Percentiles rank a stretch among this genome's conserved stretches.
These are phyloP conservation scores for Lasius platythorax DNA, from an alignment of 2,888 invertebrate species.

Conservation along the genomic window DNA sequence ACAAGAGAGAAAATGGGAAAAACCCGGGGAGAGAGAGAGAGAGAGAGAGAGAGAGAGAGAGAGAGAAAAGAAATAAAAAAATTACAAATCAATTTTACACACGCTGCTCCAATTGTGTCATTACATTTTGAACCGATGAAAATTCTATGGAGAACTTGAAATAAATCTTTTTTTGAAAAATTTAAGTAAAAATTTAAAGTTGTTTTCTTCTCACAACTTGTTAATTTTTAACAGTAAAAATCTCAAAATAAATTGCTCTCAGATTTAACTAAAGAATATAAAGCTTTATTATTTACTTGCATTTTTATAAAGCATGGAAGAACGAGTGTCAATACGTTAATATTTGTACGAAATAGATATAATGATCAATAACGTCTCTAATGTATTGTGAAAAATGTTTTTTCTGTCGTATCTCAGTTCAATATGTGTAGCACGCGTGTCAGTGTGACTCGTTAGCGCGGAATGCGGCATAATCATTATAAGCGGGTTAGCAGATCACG, in stretches of 20 bases:
- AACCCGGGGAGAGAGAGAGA: no score
- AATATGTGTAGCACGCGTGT: conserved; percentile 15
- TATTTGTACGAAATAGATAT: background rate
- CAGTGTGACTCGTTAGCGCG: conserved; percentile 31
- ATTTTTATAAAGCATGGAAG: background rate
- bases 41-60: no score
- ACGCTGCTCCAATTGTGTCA: background rate
- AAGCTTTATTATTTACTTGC: background rate
- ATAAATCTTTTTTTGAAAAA: background rate
- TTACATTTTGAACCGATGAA: background rate
- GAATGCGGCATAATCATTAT: conserved; percentile 73
- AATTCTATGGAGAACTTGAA: background rate
- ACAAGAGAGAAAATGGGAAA: background rate
- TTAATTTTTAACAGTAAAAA: background rate
- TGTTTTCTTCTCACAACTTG: background rate
- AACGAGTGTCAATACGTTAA: background rate
- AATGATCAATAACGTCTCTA: background rate
- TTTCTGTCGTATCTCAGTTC: conserved; percentile 10
- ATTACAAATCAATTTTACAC: background rate
- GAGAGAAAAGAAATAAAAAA: background rate
- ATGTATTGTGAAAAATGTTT: background rate
- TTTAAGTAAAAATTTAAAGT: background rate
- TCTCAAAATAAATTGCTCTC: background rate
- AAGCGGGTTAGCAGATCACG: conserved; percentile 73
- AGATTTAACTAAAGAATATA: background rate